These are phyloP conservation scores for Byasa hedistus DNA, from an alignment of 2,888 invertebrate species.

Conservation along the genomic window DNA sequence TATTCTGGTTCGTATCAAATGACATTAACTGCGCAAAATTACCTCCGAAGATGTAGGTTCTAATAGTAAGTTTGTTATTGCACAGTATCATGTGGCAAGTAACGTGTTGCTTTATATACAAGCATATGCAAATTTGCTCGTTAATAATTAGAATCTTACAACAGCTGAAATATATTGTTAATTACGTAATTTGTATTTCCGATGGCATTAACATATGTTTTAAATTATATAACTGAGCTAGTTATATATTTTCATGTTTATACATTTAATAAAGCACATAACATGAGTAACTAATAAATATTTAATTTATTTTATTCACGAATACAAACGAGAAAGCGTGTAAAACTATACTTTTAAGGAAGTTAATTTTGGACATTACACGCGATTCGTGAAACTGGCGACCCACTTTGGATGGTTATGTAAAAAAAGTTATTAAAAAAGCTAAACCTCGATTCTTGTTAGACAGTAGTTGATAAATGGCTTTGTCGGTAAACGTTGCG, in stretches of 20 bases:
- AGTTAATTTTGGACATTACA: slow-evolving; percentile 39
- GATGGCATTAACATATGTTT: background rate
- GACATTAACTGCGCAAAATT: background rate
- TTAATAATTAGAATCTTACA: background rate
- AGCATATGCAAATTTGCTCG: background rate
- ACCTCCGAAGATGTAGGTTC: background rate
- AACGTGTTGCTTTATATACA: background rate
- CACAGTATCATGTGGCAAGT: background rate
- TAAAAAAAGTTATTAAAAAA: slow-evolving; percentile 46
- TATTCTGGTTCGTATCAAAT: background rate
- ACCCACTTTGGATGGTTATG: slow-evolving; percentile 52
- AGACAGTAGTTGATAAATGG: slow-evolving; percentile 43
- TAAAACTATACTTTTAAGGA: slow-evolving; percentile 34
- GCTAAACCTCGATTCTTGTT: slow-evolving; percentile 43
- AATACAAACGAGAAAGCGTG: slow-evolving; percentile 37
- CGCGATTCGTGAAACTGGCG: slow-evolving; percentile 43
- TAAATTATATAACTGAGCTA: background rate
- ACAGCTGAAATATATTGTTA: background rate
- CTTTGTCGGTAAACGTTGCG: slow-evolving; percentile 37
- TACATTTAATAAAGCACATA: background rate
- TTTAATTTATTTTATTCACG: slow-evolving; percentile 44
- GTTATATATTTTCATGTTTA: background rate
- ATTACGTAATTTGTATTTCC: background rate
- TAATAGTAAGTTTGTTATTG: background rate
- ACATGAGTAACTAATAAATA: slow-evolving; percentile 16